Percentiles rank a stretch among this genome's conserved stretches.
Conservation (phyloP, 1,140 invertebrate genomes). For the Eurosta solidaginis region DNA sequence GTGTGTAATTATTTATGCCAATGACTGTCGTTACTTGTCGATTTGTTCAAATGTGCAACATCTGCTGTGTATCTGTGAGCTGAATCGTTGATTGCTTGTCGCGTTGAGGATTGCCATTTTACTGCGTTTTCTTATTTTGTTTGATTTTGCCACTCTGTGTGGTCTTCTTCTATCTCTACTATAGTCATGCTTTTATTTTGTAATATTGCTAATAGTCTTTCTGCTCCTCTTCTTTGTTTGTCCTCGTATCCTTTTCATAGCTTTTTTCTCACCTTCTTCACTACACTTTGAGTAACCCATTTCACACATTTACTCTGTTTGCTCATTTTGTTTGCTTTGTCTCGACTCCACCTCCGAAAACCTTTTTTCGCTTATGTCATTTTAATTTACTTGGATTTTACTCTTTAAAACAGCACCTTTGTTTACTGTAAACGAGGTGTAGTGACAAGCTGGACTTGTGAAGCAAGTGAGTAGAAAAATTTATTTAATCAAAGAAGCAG, state of each 20-base stretch:
- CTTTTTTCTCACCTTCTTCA: too few species aligned
- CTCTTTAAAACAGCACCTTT: background rate
- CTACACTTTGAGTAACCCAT: too few species aligned
- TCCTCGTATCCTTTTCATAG: too few species aligned
- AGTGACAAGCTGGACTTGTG: background rate
- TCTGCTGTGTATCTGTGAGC: background rate
- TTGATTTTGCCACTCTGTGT: background rate
- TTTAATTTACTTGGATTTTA: constrained; percentile 21
- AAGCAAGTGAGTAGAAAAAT: background rate
- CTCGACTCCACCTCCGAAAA: background rate
- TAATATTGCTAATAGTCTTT: too few species aligned
- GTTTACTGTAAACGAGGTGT: background rate
- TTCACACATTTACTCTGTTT: background rate
- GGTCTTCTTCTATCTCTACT: background rate
- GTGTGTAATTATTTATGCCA: background rate
- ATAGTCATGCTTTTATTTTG: too few species aligned
- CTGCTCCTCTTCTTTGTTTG: background rate
- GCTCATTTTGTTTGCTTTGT: background rate
- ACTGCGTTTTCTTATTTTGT: background rate
- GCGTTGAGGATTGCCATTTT: background rate
- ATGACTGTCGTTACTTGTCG: background rate
- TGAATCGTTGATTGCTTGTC: background rate
- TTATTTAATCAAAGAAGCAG: background rate
- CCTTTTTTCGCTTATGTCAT: constrained; percentile 6
- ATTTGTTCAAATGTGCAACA: background rate